Conservation (phyloP, 2,797 vertebrate species). For the Sciaenops ocellatus region DNA sequence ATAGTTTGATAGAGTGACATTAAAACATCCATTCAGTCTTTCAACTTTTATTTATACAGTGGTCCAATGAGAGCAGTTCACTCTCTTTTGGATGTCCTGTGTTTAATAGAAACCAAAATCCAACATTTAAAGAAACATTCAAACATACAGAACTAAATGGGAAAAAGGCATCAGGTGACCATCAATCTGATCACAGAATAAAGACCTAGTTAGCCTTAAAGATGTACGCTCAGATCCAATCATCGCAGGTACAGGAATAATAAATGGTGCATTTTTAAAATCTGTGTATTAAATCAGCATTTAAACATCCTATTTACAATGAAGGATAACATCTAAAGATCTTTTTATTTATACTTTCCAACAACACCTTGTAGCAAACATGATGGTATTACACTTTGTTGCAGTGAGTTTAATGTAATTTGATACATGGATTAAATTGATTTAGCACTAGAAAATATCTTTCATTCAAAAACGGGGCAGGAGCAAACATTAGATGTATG, state of each 20-base stretch:
- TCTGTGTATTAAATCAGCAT: not conserved
- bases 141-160: not conserved
- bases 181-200: not conserved
- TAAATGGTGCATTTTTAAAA: not conserved
- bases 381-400: not conserved
- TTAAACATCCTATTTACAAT: not conserved
- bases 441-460: not conserved
- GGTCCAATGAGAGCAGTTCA: too few relatives aligned
- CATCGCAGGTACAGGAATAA: not conserved
- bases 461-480: constrained; percentile 24
- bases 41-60: not conserved
- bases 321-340: not conserved
- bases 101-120: not conserved
- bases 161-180: not conserved
- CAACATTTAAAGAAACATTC: not conserved
- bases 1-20: not conserved
- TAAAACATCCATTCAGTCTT: not conserved
- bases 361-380: not conserved
- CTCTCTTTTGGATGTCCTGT: not conserved
- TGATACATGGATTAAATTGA: not conserved
- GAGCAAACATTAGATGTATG: constrained; percentile 39
- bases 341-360: too few relatives aligned
- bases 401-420: not conserved
- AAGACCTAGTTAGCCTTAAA: not conserved
- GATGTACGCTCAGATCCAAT: not conserved